A percentile compares a stretch with the other conserved stretches of the same genome.
phyloP scores from a whole-genome alignment of 2,113 vertebrate genomes.

The Arizona elegans region DNA sequence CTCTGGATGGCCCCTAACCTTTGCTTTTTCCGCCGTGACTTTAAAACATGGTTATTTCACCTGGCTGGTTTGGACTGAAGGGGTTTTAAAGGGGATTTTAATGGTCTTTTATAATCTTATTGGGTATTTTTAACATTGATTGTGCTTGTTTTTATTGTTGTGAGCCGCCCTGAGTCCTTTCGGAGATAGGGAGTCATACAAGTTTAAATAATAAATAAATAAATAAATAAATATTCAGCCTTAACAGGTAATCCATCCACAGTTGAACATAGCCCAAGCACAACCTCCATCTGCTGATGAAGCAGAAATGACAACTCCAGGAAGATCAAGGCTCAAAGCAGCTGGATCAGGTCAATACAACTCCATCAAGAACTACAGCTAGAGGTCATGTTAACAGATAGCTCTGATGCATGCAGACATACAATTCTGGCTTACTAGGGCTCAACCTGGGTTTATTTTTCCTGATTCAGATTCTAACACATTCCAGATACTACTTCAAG shows the following conservation, averaged over 20 bases:
- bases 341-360: not conserved
- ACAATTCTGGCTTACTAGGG: not conserved
- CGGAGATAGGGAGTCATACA: too few relatives aligned
- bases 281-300: not conserved
- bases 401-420: not conserved
- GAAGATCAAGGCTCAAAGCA: not conserved
- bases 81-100: too few relatives aligned
- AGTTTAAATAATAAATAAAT: too few relatives aligned
- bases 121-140: too few relatives aligned
- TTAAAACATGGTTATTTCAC: too few relatives aligned
- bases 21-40: too few relatives aligned
- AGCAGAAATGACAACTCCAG: not conserved
- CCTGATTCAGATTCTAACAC: not conserved
- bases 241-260: not conserved
- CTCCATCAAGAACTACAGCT: not conserved
- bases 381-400: not conserved
- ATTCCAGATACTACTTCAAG: not conserved
- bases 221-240: not conserved
- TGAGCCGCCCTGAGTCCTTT: too few relatives aligned
- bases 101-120: too few relatives aligned
- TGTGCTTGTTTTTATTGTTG: too few relatives aligned
- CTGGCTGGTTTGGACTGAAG: too few relatives aligned
- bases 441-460: not conserved
- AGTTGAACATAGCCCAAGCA: not conserved
- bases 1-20: too few relatives aligned